Evolutionary conservation across 2,888 invertebrate species (phyloP).

Genomic region (Erynnis tages): DNA sequence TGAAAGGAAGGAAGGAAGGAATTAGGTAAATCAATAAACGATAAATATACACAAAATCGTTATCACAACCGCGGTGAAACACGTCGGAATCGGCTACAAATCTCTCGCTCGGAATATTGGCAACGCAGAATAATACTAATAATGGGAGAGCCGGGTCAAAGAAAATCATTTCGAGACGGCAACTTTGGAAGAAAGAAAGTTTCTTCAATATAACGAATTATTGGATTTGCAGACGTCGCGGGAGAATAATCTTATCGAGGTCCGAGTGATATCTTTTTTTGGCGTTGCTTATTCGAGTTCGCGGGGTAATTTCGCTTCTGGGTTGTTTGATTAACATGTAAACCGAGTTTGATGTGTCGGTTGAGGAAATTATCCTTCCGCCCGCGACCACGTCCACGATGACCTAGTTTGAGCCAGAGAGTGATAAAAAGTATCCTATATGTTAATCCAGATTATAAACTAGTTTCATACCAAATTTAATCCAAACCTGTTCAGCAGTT

Average conservation of each 20-base stretch:
- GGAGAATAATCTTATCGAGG: conserved; percentile 55
- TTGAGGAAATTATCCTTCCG: conserved; percentile 21
- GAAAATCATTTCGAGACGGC: conserved; percentile 63
- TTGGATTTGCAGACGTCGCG: conserved; percentile 65
- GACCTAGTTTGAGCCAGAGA: too few species aligned
- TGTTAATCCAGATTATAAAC: too few species aligned
- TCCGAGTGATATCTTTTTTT: conserved; percentile 58
- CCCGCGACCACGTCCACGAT: too few species aligned
- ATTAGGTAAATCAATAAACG: too few species aligned
- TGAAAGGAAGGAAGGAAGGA: too few species aligned
- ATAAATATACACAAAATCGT: too few species aligned
- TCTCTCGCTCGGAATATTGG: conserved; percentile 45
- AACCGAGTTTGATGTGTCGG: conserved; percentile 22
- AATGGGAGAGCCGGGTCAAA: conserved; percentile 60
- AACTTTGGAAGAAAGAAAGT: conserved; percentile 66
- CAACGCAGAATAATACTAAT: conserved; percentile 64
- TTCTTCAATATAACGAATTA: conserved; percentile 76
- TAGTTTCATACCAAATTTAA: too few species aligned
- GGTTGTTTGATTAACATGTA: conserved; percentile 40
- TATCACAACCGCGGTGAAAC: conserved; percentile 2
- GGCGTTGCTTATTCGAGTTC: conserved; percentile 39
- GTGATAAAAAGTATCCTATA: too few species aligned
- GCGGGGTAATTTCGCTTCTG: conserved; percentile 37
- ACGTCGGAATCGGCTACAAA: conserved; percentile 20
- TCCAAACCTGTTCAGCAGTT: too few species aligned